Conservation (phyloP, 2,113 vertebrate species). For the Alectura lathami region DNA sequence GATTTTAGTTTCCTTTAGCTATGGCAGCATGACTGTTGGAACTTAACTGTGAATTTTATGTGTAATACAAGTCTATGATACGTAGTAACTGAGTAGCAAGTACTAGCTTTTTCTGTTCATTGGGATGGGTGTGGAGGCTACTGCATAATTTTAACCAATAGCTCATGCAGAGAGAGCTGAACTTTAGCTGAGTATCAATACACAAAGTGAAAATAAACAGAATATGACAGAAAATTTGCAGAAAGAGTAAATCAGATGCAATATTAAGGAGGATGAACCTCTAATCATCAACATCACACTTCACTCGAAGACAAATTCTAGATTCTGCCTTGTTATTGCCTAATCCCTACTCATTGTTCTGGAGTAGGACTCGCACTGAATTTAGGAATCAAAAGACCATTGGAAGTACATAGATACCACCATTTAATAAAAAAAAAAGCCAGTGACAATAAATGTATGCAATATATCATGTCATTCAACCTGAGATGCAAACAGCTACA, state of each 20-base stretch:
- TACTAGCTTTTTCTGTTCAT: neutral
- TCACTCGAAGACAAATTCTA: neutral
- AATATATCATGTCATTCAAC: neutral
- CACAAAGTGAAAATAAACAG: neutral
- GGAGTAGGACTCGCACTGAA: neutral
- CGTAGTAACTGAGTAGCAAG: neutral
- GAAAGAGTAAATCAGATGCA: neutral
- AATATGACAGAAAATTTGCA: neutral
- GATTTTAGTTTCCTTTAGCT: neutral
- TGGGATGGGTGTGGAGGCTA: neutral
- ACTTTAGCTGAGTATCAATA: neutral
- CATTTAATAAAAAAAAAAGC: neutral
- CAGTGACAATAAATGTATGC: neutral
- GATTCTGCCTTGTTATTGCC: neutral
- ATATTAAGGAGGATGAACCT: neutral
- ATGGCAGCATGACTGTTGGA: neutral
- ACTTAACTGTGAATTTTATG: neutral
- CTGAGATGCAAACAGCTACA: neutral
- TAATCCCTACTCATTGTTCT: rapidly evolving
- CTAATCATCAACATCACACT: neutral
- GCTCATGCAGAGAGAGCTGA: neutral
- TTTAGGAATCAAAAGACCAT: neutral
- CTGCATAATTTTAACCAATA: neutral
- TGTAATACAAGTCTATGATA: neutral
- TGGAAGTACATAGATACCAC: neutral